Base-by-base conservation (phyloP, 2,797 vertebrate genomes). In the Telmatherina bonti region DNA sequence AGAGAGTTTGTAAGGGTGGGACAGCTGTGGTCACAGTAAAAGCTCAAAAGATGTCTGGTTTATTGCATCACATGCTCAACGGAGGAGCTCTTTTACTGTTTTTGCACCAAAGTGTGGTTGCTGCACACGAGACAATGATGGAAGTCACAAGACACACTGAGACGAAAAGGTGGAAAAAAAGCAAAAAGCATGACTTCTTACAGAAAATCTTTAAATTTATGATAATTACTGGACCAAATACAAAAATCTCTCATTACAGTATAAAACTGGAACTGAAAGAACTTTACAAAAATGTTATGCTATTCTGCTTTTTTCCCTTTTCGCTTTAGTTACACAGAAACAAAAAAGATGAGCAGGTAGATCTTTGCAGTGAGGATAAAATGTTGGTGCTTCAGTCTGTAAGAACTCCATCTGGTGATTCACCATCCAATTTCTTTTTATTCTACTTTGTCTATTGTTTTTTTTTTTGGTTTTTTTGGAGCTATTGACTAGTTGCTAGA, bases 261-360 rank as follows among this genome's bases (percentile, higher is more conserved):
- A 87, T 45, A 90, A 92, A 91, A 86, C 70, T 45, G 43, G 66
- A 83, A 83, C 61, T 36, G 55, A 89, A 74, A 57, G 62, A 67
- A 68, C 62, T 59, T 78, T 62, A 76, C 62, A 83, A 84, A 80
- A 82, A 67, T 67, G 56, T 60, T 49, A 38, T 60, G 47, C 65
- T 76, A 51, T 61, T 81, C 29, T 74, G 76, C 67, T 79, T 86
- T 75, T 82, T 56, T 82, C 70, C 18, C 43, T 47, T 22, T 47
- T 20, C 53, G 60, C 76, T 83, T 71, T 63, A 43, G 72, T 75
- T 72, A 22, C 55, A 52, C 45, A 67, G 53, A 45, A 69, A 72
- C n/a, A n/a, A n/a, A 61, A 16, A 76, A 60, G 27, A 43, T 67
- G 38, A 51, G 41, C 2, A 57, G 33, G 59, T 1, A 11, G 63